Evolutionary conservation across 2,888 invertebrate genomes (phyloP), one percentile per base, ranked within the genome.

Genomic region (Lepidochitona cinerea): DNA sequence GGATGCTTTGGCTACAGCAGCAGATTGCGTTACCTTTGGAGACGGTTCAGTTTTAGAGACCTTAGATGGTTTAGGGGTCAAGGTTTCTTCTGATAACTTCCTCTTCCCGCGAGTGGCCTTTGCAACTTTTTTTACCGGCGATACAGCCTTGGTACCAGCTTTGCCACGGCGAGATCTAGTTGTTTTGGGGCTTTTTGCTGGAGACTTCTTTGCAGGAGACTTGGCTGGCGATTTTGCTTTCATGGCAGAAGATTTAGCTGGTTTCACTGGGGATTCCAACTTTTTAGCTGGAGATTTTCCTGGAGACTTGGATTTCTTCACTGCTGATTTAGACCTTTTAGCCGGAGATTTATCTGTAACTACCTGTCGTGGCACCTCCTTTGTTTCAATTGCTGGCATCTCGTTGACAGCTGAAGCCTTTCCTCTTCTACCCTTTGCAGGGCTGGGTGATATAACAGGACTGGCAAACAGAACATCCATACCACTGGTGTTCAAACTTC

Each of bases 401-500:
- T 18, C 26, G 9, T 68, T 36, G 23, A 54, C 29, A 54, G 29
- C n/a, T 14, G 41, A 14, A 49, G 26, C 49, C n/a, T 68, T 59
- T 32, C 33, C 68, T 65, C 52, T 73, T 41, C 70, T 6, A 26
- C 37, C 32, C 35, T 52, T 6, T 23, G 37, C 23, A 52, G 41
- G 0, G 1, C 52, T 59, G 35, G 35, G 18, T 37, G 37, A 52
- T 70, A 64, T 52, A 68, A 37, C 53, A 14, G 70, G 53, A 32
- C 70, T 52, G 32, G 70, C 32, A 52, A 81, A 79, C 18, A 83
- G 52, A 7, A 54, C 67, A 29, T 78, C 79, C 7, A 83, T 69
- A 49, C 83, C 83, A 49, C 78, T 69, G 64, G 80, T 79, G 72
- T 75, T 77, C 1, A 71, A 37, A 29, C 41, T 70, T 23, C 49